Conservation (phyloP, 2,113 vertebrate species). For the Istiophorus platypterus region DNA sequence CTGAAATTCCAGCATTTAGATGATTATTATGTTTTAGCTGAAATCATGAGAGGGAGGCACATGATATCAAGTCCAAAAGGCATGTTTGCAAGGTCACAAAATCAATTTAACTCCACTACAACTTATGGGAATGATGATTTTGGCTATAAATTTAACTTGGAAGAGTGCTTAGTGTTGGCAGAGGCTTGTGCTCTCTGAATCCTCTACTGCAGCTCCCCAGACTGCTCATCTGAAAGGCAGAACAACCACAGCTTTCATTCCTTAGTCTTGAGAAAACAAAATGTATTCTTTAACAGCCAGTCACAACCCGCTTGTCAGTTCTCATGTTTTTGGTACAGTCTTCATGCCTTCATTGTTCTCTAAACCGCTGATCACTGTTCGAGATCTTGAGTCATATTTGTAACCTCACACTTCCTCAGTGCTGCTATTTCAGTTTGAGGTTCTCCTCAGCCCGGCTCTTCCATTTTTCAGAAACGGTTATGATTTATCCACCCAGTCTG, state of each 20-base stretch:
- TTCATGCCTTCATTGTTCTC: slow-evolving; percentile 33
- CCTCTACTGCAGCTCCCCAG: slow-evolving; percentile 7
- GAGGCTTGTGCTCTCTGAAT: slow-evolving; percentile 13
- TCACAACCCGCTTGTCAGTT: slow-evolving; percentile 19
- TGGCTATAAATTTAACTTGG: slow-evolving; percentile 24
- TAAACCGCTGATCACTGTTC: background rate
- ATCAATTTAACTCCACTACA: background rate
- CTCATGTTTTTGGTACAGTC: slow-evolving; percentile 17
- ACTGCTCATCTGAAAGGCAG: slow-evolving; percentile 13
- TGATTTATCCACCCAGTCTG: slow-evolving; percentile 20
- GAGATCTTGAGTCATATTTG: background rate
- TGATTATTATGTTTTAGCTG: slow-evolving; percentile 22
- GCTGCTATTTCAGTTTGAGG: slow-evolving; percentile 23
- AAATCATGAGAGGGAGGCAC: background rate
- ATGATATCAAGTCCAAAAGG: background rate
- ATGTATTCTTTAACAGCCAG: slow-evolving; percentile 1
- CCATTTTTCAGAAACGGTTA: slow-evolving; percentile 16
- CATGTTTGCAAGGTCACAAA: slow-evolving; percentile 24
- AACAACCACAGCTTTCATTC: slow-evolving; percentile 36
- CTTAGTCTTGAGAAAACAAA: slow-evolving; percentile 7
- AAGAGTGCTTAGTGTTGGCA: slow-evolving; percentile 16
- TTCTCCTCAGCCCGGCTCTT: background rate
- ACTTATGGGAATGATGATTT: slow-evolving; percentile 35
- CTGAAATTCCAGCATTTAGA: slow-evolving; percentile 20
- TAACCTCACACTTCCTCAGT: slow-evolving; percentile 2